phyloP scores from a whole-genome alignment of 2,888 invertebrate genomes.

The Calameuta idolon region DNA sequence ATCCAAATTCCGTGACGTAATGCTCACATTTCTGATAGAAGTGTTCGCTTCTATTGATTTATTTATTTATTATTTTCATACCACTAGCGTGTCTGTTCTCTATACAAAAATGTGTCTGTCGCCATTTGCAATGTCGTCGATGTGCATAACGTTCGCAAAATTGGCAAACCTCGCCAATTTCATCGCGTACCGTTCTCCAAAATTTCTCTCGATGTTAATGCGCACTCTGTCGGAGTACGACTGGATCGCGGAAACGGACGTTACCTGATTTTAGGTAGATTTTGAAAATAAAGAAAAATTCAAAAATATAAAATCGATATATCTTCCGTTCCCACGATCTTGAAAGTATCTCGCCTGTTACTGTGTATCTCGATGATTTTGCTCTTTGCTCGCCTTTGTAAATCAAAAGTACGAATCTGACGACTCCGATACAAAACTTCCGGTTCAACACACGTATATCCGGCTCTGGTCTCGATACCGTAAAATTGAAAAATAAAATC shows the following conservation, averaged over 20 bases:
- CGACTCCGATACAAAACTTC: neutral
- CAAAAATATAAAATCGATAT: neutral
- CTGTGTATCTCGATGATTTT: neutral
- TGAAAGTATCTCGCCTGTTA: neutral
- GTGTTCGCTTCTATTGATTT: neutral
- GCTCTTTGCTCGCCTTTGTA: neutral
- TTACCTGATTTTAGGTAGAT: neutral
- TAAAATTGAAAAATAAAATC: no score
- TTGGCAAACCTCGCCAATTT: constrained; percentile 27
- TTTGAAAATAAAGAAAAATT: neutral
- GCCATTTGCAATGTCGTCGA: neutral
- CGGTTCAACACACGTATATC: neutral
- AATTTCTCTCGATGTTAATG: constrained; percentile 35
- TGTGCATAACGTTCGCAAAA: neutral
- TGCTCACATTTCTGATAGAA: neutral
- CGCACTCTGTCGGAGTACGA: constrained; percentile 25
- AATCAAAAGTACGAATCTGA: neutral
- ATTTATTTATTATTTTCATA: neutral
- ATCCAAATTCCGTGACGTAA: neutral
- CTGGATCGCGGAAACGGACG: neutral
- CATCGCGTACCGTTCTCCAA: constrained; percentile 38
- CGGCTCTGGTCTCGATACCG: no score
- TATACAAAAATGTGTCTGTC: neutral
- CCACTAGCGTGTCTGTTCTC: neutral
- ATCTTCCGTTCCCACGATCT: neutral